Percentiles rank a stretch among this genome's conserved stretches.
Evolutionary conservation across 37 sponge, comb jelly and placozoan genomes (phyloP).

Genomic region (Geodia barretti): DNA sequence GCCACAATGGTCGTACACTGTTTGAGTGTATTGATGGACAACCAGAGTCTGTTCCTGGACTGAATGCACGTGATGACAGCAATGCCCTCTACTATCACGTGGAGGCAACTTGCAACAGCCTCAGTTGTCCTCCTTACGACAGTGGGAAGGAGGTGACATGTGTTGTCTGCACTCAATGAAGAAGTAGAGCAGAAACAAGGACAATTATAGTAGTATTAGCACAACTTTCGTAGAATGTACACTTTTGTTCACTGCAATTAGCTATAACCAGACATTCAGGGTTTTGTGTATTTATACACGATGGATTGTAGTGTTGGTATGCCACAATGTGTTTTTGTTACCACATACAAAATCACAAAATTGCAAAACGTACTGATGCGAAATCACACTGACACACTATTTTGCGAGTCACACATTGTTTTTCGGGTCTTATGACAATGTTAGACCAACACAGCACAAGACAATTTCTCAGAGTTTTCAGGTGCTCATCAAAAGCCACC

Average conservation of each 20-base stretch:
- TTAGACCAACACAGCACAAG: too few relatives aligned
- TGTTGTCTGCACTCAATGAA: conserved; percentile 62
- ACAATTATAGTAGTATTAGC: too few relatives aligned
- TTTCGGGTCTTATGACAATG: too few relatives aligned
- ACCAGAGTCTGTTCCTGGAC: conserved; percentile 15
- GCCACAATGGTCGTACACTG: not conserved
- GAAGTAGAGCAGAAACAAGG: too few relatives aligned
- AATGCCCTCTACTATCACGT: conserved; percentile 23
- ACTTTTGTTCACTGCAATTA: too few relatives aligned
- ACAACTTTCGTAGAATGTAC: too few relatives aligned
- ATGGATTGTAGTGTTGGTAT: too few relatives aligned
- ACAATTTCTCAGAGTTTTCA: too few relatives aligned
- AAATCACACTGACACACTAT: not conserved
- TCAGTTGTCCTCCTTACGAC: conserved; percentile 48
- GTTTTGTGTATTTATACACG: too few relatives aligned
- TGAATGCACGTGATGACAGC: conserved; percentile 4
- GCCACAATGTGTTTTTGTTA: too few relatives aligned
- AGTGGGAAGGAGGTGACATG: conserved; percentile 39
- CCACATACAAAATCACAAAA: not conserved
- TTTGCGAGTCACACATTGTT: not conserved
- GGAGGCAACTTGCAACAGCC: conserved; percentile 37
- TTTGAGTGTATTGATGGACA: conserved; percentile 45
- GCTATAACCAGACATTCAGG: too few relatives aligned
- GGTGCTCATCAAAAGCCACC: too few relatives aligned
- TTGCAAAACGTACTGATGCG: not conserved